Conservation (phyloP, 2,113 vertebrate species). For the Scytalopus superciliaris region DNA sequence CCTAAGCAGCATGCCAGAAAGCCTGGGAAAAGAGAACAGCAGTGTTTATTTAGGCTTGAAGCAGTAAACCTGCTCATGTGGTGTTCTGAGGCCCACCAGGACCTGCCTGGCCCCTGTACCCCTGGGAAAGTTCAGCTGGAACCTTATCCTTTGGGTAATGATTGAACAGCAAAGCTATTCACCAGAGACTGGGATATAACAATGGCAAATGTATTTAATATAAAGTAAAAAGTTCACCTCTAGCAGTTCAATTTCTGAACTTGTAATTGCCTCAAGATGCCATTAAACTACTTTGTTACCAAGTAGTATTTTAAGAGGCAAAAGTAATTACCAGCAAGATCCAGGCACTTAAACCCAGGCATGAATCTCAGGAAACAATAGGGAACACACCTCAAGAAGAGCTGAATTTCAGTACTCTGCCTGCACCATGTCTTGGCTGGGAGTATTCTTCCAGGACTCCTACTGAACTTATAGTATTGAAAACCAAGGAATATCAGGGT, state of each 20-base stretch:
- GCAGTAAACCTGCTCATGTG: rapidly evolving
- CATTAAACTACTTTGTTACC: background rate
- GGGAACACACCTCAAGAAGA: background rate
- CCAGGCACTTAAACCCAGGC: background rate
- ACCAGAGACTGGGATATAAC: background rate
- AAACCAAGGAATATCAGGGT: rapidly evolving
- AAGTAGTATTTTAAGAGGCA: background rate
- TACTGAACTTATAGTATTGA: background rate
- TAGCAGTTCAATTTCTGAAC: conserved; percentile 5
- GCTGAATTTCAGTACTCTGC: background rate
- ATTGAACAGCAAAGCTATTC: background rate
- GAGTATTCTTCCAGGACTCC: background rate
- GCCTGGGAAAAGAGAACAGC: background rate
- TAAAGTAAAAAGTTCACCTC: background rate
- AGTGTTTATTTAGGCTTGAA: background rate
- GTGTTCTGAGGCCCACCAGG: background rate
- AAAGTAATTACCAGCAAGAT: background rate
- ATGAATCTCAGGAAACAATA: background rate
- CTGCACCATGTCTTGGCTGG: background rate
- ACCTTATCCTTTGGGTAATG: background rate
- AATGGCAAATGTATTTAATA: background rate
- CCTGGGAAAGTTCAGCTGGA: background rate
- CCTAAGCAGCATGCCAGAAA: background rate
- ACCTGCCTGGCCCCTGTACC: rapidly evolving
- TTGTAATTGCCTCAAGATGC: conserved; percentile 1